phyloP scores from a whole-genome alignment of 2,797 vertebrate genomes.

The Anas georgica region DNA sequence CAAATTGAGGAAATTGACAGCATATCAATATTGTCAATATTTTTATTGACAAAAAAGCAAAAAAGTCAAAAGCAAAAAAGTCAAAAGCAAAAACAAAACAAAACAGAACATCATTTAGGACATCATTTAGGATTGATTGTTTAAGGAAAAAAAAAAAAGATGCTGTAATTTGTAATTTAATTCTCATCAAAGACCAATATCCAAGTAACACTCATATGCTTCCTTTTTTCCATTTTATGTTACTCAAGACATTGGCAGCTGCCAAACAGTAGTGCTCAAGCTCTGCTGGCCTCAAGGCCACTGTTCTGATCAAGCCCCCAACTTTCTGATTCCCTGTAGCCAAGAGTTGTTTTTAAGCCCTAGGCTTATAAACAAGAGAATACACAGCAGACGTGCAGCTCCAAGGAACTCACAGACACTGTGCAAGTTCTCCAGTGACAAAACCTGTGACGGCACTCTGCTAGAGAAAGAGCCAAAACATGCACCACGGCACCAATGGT shows the following conservation, averaged over 20 bases:
- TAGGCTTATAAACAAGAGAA: background rate
- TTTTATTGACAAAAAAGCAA: background rate
- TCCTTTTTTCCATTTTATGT: background rate
- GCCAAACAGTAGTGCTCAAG: background rate
- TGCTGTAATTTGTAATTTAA: background rate
- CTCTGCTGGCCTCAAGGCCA: background rate
- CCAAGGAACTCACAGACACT: conserved; percentile 56
- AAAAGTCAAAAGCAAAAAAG: background rate
- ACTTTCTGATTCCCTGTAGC: background rate
- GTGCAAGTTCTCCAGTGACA: conserved; percentile 76
- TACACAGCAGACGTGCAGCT: background rate
- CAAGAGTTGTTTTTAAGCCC: background rate
- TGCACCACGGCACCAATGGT: background rate
- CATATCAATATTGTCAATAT: background rate
- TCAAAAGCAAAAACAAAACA: background rate
- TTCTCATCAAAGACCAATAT: background rate
- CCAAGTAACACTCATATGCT: background rate
- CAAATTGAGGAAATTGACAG: background rate
- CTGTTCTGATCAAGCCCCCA: background rate
- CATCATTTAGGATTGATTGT: background rate
- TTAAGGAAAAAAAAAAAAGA: background rate
- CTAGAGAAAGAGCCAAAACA: conserved; percentile 56
- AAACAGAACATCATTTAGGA: background rate
- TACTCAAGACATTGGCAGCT: background rate
- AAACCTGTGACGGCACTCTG: conserved; percentile 57